Base-by-base conservation (phyloP, 37 sponge, comb jelly and placozoan species). In the Oopsacas minuta region DNA sequence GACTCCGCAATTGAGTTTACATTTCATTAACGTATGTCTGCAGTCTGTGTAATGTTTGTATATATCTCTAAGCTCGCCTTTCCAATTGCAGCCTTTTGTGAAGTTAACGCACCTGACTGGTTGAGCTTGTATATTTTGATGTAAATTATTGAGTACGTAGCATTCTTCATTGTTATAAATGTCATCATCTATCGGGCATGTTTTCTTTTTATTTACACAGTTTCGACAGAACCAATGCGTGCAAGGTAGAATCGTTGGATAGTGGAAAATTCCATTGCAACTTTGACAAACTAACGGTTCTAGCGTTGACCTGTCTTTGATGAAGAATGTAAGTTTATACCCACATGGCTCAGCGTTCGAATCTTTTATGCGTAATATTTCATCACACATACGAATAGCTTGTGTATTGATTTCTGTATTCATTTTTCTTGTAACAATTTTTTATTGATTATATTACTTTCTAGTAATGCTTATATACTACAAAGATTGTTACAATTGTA, bases 71-170 rank as follows among this genome's bases (percentile, higher is more conserved):
- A 61, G 75, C 28, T 61, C 75, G 22, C 75, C 75, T 61, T n/a
- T 61, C 75, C 75, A 61, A 34, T 61, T 61, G 75, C 75, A 61
- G 7, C 75, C 75, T 61, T 61, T 61, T 5, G 22, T 61, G 75
- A 25, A 25, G 28, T 61, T 61, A 12, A 61, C 75, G 22, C 75
- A 61, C 28, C 7, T 61, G 7, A 61, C 75, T 61, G 7, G 75
- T n/a, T 61, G 75, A 5, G 22, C 20, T 61, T 61, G 75, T 20
- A 61, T 61, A 61, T 61, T 61, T 61, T 61, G 20, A 7, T 61
- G 75, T 61, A 61, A 61, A 61, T 61, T 61, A 7, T 61, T 34
- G 75, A 61, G 75, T 61, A 34, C 28, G 75, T 61, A 61, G 75
- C 75, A 25, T 61, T 61, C 75, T 32, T n/a, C 30, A 34, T 34